These are phyloP conservation scores for Eilema depressum DNA, from an alignment of 2,888 invertebrate species.

Conservation along the genomic window DNA sequence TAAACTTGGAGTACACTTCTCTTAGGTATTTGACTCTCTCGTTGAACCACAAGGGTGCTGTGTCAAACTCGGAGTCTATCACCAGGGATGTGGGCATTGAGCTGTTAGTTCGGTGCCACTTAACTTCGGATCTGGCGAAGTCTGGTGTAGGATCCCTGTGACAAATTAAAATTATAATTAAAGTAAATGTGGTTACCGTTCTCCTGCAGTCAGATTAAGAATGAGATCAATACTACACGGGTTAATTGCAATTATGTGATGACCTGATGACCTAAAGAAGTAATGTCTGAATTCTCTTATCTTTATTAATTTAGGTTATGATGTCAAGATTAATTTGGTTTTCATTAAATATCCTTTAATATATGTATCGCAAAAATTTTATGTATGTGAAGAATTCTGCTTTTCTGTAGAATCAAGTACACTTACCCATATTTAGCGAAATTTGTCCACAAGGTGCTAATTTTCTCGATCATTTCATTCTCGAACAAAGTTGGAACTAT, in stretches of 20 bases:
- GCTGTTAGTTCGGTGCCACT: conserved; percentile 62
- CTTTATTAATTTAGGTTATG: not conserved
- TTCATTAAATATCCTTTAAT: not conserved
- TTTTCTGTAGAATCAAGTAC: not conserved
- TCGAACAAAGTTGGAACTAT: conserved; percentile 61
- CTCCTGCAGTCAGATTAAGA: not conserved
- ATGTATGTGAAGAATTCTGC: too few relatives aligned
- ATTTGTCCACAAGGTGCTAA: conserved; percentile 76
- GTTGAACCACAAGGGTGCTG: conserved; percentile 64
- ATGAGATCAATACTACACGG: not conserved
- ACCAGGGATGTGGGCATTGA: conserved; percentile 57
- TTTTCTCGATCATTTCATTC: conserved; percentile 64
- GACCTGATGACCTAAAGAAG: not conserved
- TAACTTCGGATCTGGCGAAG: conserved; percentile 56
- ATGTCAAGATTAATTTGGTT: not conserved
- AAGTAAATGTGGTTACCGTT: not conserved
- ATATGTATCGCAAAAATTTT: too few relatives aligned
- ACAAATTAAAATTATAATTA: not conserved
- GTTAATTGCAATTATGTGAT: not conserved
- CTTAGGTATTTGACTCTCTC: conserved; percentile 62
- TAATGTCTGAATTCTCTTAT: not conserved
- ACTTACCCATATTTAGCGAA: conserved; percentile 77
- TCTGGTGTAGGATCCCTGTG: conserved; percentile 64
- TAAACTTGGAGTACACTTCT: conserved; percentile 67
- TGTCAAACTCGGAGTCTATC: conserved; percentile 63